phyloP scores from a whole-genome alignment of 2,888 invertebrate genomes.

The Apamea epomidion region DNA sequence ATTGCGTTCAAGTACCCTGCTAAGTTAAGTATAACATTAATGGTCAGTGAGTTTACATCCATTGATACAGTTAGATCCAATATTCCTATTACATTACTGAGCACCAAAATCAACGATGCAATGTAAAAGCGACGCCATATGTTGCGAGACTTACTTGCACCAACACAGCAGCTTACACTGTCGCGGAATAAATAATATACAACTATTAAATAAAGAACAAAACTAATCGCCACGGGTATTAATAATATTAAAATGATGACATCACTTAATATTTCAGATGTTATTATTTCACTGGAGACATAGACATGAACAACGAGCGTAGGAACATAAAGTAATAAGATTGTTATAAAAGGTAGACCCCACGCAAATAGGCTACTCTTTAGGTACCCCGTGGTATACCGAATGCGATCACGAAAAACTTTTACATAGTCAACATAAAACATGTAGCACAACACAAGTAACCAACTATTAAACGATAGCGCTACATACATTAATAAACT shows the following conservation, averaged over 20 bases:
- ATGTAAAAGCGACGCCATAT: constrained; percentile 25
- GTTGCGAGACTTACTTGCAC: neutral
- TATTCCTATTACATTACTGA: constrained; percentile 15
- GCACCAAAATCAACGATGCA: constrained; percentile 22
- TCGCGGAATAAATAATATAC: neutral
- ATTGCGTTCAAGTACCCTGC: constrained; percentile 18
- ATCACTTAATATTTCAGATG: neutral
- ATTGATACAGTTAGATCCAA: neutral
- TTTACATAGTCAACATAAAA: constrained; percentile 32
- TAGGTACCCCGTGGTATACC: neutral
- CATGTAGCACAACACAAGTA: constrained; percentile 14
- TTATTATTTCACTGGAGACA: neutral
- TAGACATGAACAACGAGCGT: neutral
- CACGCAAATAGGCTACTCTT: constrained; percentile 22
- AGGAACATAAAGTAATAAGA: neutral
- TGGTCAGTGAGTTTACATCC: neutral
- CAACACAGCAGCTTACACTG: no score
- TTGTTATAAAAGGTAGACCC: constrained; percentile 20
- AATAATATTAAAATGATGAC: neutral
- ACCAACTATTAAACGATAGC: constrained; percentile 2
- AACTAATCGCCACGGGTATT: constrained; percentile 20
- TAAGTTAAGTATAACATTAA: constrained; percentile 5
- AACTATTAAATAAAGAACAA: constrained; percentile 14
- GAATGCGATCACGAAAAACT: constrained; percentile 2
- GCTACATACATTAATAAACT: neutral